Evolutionary conservation across 2,888 invertebrate genomes (phyloP).

Genomic region (Invenusta paracnida): DNA sequence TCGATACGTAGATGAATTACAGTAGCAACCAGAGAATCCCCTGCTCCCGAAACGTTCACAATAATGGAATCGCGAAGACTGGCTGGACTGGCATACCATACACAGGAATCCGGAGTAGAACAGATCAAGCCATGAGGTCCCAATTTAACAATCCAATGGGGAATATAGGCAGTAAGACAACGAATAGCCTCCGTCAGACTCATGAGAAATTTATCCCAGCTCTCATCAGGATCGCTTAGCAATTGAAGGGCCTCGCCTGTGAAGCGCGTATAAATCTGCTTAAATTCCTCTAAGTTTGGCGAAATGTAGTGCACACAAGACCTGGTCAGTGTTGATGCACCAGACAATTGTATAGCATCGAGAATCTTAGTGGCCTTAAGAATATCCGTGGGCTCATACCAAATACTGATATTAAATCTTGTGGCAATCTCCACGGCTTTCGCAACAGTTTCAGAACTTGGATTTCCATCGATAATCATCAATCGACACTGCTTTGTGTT

Average conservation of each 20-base stretch:
- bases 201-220: neutral
- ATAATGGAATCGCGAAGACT: neutral
- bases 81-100: conserved; percentile 26
- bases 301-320: conserved; percentile 28
- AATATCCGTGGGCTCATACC: conserved; percentile 83
- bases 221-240: neutral
- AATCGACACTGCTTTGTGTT: neutral
- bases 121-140: conserved; percentile 31
- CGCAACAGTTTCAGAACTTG: conserved; percentile 27
- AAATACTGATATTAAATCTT: conserved; percentile 61
- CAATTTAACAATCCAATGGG: conserved; percentile 37
- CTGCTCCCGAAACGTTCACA: conserved; percentile 39
- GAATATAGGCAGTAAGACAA: conserved; percentile 6
- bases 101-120: neutral
- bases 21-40: conserved; percentile 34
- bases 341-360: neutral
- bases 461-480: conserved; percentile 43
- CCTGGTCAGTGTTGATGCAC: neutral
- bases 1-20: conserved; percentile 1
- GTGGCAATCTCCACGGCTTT: neutral
- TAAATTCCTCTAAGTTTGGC: conserved; percentile 32
- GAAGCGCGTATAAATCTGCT: neutral
- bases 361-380: conserved; percentile 69
- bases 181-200: neutral
- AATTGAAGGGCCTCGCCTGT: neutral